These are phyloP conservation scores for Myotis davidii DNA, from an alignment of 2,113 vertebrate genomes.

Conservation along the genomic window DNA sequence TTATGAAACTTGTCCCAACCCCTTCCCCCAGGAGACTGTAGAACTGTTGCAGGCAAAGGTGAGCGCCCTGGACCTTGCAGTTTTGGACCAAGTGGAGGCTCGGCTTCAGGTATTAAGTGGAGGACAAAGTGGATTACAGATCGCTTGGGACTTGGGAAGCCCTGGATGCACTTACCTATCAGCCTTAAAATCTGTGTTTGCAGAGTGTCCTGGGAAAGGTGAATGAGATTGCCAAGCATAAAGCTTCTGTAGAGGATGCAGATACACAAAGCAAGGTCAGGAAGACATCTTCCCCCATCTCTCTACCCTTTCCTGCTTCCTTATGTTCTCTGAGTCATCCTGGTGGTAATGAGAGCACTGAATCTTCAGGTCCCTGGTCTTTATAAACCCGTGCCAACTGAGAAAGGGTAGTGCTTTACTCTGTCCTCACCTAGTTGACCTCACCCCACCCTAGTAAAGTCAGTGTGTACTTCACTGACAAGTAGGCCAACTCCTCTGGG, in stretches of 20 bases:
- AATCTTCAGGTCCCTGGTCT: background rate
- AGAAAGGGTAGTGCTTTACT: background rate
- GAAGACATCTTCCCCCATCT: background rate
- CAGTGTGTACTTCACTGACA: background rate
- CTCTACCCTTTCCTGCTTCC: background rate
- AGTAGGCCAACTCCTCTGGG: background rate
- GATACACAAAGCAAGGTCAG: slow-evolving; percentile 95
- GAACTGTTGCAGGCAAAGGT: slow-evolving; percentile 95
- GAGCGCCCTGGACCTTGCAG: slow-evolving; percentile 91
- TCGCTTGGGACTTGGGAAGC: background rate
- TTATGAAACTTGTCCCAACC: background rate
- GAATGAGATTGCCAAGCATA: slow-evolving; percentile 98
- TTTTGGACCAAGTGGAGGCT: slow-evolving; percentile 96
- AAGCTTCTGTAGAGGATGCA: slow-evolving; percentile 93
- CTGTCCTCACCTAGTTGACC: background rate
- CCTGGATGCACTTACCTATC: background rate
- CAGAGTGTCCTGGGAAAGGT: slow-evolving; percentile 97
- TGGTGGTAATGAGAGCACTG: background rate
- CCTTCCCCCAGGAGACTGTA: slow-evolving; percentile 88
- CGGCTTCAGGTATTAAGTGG: slow-evolving; percentile 90
- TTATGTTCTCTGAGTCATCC: background rate
- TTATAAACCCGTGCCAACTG: background rate
- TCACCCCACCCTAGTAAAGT: background rate
- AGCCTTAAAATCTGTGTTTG: slow-evolving; percentile 33
- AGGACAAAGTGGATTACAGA: background rate